Evolutionary conservation across 2,113 vertebrate genomes (phyloP), one percentile per base, ranked within the genome.

Genomic region (Leptobrachium leishanense): DNA sequence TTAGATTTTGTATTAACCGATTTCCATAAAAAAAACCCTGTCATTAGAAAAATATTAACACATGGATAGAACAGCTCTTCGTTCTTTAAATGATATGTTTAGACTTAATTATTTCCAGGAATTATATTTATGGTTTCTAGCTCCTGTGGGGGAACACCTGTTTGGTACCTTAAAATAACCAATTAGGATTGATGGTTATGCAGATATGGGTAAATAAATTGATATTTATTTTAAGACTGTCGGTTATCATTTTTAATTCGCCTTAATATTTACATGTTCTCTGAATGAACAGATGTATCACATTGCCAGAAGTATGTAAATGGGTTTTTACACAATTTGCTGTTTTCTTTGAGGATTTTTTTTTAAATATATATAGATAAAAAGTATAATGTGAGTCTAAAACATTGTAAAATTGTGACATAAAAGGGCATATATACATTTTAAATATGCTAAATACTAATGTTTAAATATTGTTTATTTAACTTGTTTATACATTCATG

Each of bases 11-110:
- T 31, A 31, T 31, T 31, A 31, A 31, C 20, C 20, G 20, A 31
- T 31, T 31, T 31, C 20, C 20, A 31, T 31, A 31, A 31, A 31
- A 31, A 31, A 31, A 31, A 31, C 20, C 8, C 46, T 50, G 8
- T 5, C 46, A 50, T 50, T 50, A 50, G 4, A 50, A 8, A 50
- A 50, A 50, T 50, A 59, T 59, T 13, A 59, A 59, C 55, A 59
- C 6, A 59, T 10, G 13, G 55, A 3, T 10, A 59, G 4, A 5
- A 50, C 46, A 50, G 4, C 46, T 59, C 13, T 59, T 15, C 13
- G 55, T 59, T 59, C 55, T 59, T 59, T 59, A 13, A 59, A 59
- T 59, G 13, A 59, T 59, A 59, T 59, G 55, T 59, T 59, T 59
- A 10, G 55, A 59, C 55, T 15, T 59, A 59, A 59, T 59, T 15